A percentile compares a stretch with the other conserved stretches of the same genome.
phyloP scores from a whole-genome alignment of 2,888 invertebrate genomes.

The Torymus texanus region DNA sequence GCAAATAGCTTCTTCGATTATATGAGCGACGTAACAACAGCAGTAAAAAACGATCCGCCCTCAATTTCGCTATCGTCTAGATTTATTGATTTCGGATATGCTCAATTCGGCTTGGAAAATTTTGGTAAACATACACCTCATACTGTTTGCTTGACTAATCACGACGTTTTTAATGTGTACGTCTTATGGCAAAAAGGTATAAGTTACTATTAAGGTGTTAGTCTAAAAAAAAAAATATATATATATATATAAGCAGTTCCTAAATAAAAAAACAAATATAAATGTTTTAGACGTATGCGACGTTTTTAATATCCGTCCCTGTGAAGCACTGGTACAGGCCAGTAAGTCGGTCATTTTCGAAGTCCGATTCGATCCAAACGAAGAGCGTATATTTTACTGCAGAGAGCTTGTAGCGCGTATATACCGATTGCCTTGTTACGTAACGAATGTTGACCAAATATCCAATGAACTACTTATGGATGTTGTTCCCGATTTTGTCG shows the following conservation, averaged over 20 bases:
- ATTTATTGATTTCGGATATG: constrained; percentile 71
- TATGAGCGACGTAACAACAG: constrained; percentile 63
- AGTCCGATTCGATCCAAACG: constrained; percentile 68
- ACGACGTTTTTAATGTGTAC: constrained; percentile 58
- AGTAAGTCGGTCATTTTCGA: constrained; percentile 69
- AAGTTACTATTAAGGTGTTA: too few relatives aligned
- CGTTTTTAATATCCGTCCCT: constrained; percentile 65
- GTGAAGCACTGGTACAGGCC: constrained; percentile 61
- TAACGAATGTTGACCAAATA: background rate
- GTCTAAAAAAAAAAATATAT: too few relatives aligned
- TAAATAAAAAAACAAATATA: too few relatives aligned
- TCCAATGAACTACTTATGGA: background rate
- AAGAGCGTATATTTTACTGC: constrained; percentile 64
- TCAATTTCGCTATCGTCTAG: constrained; percentile 67
- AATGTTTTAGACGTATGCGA: constrained; percentile 14
- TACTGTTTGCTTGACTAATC: constrained; percentile 65
- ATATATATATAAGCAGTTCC: too few relatives aligned
- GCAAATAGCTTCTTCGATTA: constrained; percentile 67
- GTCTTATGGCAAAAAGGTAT: constrained; percentile 66
- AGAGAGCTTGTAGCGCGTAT: constrained; percentile 67
- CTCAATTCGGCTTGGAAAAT: constrained; percentile 52
- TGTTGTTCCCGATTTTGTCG: constrained; percentile 63
- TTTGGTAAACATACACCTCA: constrained; percentile 52
- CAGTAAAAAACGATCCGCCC: constrained; percentile 57
- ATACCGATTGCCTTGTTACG: constrained; percentile 59